phyloP scores from a whole-genome alignment of 1,140 invertebrate species.

The Gryon sp. region DNA sequence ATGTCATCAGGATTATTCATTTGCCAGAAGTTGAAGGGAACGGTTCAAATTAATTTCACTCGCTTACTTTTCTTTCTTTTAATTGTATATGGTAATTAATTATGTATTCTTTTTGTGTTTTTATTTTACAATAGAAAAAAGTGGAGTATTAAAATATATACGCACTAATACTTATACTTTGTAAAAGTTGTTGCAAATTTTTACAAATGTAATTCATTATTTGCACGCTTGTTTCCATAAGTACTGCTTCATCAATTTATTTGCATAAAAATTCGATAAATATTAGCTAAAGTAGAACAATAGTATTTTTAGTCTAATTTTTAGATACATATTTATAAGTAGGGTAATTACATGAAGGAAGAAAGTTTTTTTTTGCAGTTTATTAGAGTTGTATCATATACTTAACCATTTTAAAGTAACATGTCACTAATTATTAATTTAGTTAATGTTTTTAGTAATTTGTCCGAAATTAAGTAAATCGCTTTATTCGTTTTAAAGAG shows the following conservation, averaged over 20 bases:
- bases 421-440: no score
- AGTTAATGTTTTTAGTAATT: no score
- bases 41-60: no score
- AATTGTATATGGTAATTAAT: background rate
- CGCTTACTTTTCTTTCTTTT: no score
- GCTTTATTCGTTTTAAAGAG: no score
- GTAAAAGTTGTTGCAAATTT: slow-evolving; percentile 22
- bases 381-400: no score
- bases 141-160: no score
- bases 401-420: no score
- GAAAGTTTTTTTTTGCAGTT: slow-evolving; percentile 14
- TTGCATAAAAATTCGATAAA: slow-evolving; percentile 50
- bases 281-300: slow-evolving; percentile 45
- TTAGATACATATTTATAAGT: slow-evolving; percentile 51
- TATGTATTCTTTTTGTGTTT: background rate
- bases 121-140: no score
- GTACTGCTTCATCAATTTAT: slow-evolving; percentile 29
- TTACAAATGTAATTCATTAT: slow-evolving; percentile 31
- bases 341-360: slow-evolving; percentile 34
- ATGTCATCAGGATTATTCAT: no score
- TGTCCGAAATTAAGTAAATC: no score
- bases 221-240: slow-evolving; percentile 37
- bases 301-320: slow-evolving; percentile 49
- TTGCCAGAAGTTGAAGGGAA: no score
- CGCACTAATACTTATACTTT: slow-evolving; percentile 10